A percentile compares a stretch with the other conserved stretches of the same genome.
Conservation (phyloP, 2,113 vertebrate species). For the Ctenodactylus gundi region DNA sequence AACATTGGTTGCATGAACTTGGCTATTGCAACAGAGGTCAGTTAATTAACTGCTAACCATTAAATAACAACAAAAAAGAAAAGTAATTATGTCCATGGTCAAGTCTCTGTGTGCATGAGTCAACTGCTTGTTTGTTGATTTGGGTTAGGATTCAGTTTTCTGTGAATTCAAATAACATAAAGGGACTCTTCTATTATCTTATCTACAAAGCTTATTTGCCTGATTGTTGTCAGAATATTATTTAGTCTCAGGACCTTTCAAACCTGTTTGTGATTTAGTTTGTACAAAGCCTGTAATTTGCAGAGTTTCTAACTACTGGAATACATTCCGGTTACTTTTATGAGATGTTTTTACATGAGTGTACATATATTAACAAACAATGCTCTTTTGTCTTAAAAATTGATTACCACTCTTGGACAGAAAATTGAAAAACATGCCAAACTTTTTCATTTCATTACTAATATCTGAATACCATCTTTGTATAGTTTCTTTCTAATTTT, state of each 20-base stretch:
- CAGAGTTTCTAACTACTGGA: slow-evolving; percentile 62
- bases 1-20: slow-evolving; percentile 73
- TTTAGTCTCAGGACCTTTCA: slow-evolving; percentile 80
- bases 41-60: slow-evolving; percentile 75
- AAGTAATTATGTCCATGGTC: slow-evolving; percentile 56
- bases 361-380: slow-evolving; percentile 26
- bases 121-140: slow-evolving; percentile 60
- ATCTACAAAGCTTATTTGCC: slow-evolving; percentile 36
- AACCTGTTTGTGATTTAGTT: slow-evolving; percentile 69
- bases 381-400: slow-evolving; percentile 67
- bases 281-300: slow-evolving; percentile 57
- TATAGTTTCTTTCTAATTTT: slow-evolving; percentile 47
- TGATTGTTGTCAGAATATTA: slow-evolving; percentile 70
- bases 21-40: slow-evolving; percentile 69
- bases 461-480: slow-evolving; percentile 65
- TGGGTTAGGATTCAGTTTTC: slow-evolving; percentile 51
- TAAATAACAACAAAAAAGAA: slow-evolving; percentile 71
- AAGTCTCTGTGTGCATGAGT: slow-evolving; percentile 52
- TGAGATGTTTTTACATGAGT: not conserved
- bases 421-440: slow-evolving; percentile 61
- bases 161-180: slow-evolving; percentile 26
- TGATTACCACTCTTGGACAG: slow-evolving; percentile 68
- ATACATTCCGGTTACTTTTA: slow-evolving; percentile 9
- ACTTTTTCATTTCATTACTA: slow-evolving; percentile 41
- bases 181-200: slow-evolving; percentile 28